phyloP scores from a whole-genome alignment of 2,113 vertebrate genomes.

The Petromus typicus region DNA sequence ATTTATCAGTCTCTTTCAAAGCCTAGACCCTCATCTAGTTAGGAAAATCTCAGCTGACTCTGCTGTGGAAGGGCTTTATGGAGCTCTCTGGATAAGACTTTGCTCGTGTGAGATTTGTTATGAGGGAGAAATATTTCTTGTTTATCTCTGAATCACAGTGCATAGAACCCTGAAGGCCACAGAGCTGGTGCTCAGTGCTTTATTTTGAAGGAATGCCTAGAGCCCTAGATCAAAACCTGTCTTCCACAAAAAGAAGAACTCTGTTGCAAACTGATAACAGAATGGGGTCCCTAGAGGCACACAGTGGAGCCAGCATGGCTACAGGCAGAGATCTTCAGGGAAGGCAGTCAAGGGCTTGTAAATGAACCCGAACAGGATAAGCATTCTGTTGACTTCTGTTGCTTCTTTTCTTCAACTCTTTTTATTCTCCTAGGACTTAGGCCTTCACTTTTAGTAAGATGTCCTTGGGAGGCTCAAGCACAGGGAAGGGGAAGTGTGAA shows the following conservation, averaged over 20 bases:
- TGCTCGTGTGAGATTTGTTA: not conserved
- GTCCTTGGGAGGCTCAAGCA: not conserved
- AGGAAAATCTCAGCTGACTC: not conserved
- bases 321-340: not conserved
- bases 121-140: not conserved
- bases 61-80: conserved; percentile 20
- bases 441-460: not conserved
- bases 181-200: not conserved
- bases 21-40: not conserved
- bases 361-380: not conserved
- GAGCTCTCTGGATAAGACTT: conserved; percentile 11
- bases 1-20: conserved; percentile 9
- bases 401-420: not conserved
- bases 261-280: not conserved
- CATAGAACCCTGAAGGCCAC: not conserved
- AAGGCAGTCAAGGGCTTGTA: not conserved
- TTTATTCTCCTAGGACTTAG: not conserved
- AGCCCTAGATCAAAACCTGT: not conserved
- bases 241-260: not conserved
- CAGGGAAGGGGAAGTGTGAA: not conserved
- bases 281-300: not conserved
- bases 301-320: not conserved
- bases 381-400: not conserved
- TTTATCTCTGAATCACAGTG: conserved; percentile 16
- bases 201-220: conserved; percentile 15